A percentile compares a stretch with the other conserved stretches of the same genome.
Conservation (phyloP, 2,797 vertebrate species). For the Dendrocincla tyrannina region DNA sequence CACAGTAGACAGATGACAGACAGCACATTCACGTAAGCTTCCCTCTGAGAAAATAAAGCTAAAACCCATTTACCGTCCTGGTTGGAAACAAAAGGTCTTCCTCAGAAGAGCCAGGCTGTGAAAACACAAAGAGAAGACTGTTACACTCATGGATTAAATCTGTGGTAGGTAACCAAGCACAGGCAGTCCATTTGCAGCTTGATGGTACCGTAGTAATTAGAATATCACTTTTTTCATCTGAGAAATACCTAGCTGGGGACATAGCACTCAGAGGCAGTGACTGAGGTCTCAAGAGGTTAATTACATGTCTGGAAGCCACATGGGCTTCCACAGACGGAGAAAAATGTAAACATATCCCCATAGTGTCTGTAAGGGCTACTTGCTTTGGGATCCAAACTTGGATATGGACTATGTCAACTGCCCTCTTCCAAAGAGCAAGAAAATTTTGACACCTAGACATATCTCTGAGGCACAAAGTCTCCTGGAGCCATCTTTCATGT, state of each 20-base stretch:
- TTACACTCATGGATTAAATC: background rate
- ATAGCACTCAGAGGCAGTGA: background rate
- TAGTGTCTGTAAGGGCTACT: background rate
- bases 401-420: background rate
- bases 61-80: constrained; percentile 43
- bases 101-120: constrained; percentile 23
- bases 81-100: constrained; percentile 22
- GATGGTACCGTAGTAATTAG: background rate
- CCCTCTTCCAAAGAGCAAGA: background rate
- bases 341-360: background rate
- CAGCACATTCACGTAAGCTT: constrained; percentile 44
- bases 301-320: background rate
- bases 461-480: background rate
- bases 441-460: background rate
- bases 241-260: background rate
- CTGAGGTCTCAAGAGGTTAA: background rate
- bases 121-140: background rate
- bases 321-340: background rate
- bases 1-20: constrained; percentile 38
- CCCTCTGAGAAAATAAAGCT: constrained; percentile 49
- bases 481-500: background rate
- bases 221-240: background rate
- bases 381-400: background rate
- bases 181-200: background rate
- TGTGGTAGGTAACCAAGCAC: background rate